phyloP scores from a whole-genome alignment of 2,888 invertebrate species.

The Autographa pulchrina region DNA sequence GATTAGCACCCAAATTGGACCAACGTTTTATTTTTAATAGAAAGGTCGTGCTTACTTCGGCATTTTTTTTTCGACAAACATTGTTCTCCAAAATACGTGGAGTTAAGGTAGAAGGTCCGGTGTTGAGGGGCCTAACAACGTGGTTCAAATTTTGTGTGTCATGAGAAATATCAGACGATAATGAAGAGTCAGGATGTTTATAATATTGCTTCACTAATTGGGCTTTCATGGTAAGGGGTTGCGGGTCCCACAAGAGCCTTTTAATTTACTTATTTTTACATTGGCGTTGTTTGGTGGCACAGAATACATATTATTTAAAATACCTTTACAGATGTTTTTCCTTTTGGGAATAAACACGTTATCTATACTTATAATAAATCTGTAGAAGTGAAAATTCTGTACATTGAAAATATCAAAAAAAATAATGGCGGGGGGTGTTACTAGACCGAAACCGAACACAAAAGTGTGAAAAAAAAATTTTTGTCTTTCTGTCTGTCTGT shows the following conservation, averaged over 20 bases:
- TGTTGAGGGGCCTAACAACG: constrained; percentile 39
- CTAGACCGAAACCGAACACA: no score
- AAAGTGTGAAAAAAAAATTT: no score
- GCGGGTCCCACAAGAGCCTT: neutral
- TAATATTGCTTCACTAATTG: constrained; percentile 9
- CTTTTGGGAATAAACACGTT: neutral
- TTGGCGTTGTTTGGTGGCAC: neutral
- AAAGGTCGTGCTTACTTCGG: constrained; percentile 61
- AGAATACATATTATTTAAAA: no score
- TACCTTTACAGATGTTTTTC: no score
- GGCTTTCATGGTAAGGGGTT: constrained; percentile 6
- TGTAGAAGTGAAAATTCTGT: no score
- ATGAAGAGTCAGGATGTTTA: constrained; percentile 3
- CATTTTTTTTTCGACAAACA: constrained; percentile 62
- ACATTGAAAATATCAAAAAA: no score
- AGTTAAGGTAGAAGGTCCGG: constrained; percentile 37
- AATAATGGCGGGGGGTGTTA: no score
- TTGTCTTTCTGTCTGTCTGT: no score
- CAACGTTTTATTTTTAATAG: constrained; percentile 72
- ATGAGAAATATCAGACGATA: constrained; percentile 38
- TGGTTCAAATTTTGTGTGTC: constrained; percentile 55
- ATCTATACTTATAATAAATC: no score
- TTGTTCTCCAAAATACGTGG: constrained; percentile 42
- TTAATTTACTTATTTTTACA: neutral
- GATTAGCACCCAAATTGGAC: constrained; percentile 70